Conservation (phyloP, 2,113 vertebrate genomes). For the Myotis yumanensis region DNA sequence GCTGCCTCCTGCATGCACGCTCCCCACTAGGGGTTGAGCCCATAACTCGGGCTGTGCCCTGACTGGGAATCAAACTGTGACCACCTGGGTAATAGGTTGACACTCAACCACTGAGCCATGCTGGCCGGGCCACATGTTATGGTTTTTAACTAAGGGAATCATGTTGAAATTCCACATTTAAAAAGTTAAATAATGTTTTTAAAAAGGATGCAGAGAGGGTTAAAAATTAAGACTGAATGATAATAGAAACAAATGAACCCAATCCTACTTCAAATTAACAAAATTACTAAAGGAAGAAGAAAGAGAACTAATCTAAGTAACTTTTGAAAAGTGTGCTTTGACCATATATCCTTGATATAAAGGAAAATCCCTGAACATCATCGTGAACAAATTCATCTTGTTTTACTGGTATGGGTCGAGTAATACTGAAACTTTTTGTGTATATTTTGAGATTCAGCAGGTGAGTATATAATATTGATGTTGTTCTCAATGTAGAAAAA, state of each 20-base stretch:
- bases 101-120: no score
- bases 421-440: neutral
- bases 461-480: neutral
- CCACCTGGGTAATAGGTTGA: no score
- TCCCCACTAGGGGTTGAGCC: no score
- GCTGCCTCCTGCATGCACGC: no score
- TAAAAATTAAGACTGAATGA: neutral
- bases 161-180: neutral
- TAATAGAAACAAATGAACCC: neutral
- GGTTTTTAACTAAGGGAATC: neutral
- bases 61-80: no score
- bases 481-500: neutral
- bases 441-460: neutral
- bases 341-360: neutral
- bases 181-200: neutral
- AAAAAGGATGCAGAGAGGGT: neutral
- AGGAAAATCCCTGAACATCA: neutral
- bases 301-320: neutral
- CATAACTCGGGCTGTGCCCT: no score
- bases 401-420: neutral
- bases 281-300: neutral
- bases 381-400: neutral
- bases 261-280: conserved; percentile 36
- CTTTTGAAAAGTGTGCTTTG: neutral
- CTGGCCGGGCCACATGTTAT: neutral